Conservation (phyloP, 2,797 vertebrate genomes). For the Pantherophis alleghaniensis region DNA sequence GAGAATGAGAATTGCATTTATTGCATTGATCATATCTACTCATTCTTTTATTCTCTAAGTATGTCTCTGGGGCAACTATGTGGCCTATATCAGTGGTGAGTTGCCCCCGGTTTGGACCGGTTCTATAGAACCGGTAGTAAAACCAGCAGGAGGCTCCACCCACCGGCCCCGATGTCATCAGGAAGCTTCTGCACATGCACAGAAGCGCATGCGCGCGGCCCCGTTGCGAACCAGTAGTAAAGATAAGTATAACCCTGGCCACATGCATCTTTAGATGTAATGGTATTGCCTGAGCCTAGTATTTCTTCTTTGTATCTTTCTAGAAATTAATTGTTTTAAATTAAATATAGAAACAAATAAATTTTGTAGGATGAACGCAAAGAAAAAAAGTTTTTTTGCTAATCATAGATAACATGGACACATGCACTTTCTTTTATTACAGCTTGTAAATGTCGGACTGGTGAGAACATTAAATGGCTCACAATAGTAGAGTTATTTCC, state of each 20-base stretch:
- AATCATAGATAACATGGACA: background rate
- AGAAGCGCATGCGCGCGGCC: no score
- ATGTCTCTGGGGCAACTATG: background rate
- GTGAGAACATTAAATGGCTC: background rate
- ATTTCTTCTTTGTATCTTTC: background rate
- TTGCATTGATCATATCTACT: background rate
- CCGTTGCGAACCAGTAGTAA: no score
- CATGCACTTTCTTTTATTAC: background rate
- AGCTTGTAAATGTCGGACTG: background rate
- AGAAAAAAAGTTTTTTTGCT: background rate
- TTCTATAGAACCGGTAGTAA: no score
- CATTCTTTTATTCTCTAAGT: background rate
- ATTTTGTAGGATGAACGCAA: background rate
- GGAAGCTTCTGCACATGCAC: no score
- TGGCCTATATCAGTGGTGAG: background rate
- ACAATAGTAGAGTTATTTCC: background rate
- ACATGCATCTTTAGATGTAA: background rate
- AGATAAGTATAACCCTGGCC: no score
- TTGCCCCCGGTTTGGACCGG: no score
- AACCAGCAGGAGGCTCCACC: no score
- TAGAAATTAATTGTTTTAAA: background rate
- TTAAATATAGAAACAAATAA: background rate
- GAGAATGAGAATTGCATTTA: background rate
- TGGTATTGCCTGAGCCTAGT: background rate
- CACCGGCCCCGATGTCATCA: no score